Base-by-base conservation (phyloP, 2,888 invertebrate genomes). In the Himalopsyche anomala region DNA sequence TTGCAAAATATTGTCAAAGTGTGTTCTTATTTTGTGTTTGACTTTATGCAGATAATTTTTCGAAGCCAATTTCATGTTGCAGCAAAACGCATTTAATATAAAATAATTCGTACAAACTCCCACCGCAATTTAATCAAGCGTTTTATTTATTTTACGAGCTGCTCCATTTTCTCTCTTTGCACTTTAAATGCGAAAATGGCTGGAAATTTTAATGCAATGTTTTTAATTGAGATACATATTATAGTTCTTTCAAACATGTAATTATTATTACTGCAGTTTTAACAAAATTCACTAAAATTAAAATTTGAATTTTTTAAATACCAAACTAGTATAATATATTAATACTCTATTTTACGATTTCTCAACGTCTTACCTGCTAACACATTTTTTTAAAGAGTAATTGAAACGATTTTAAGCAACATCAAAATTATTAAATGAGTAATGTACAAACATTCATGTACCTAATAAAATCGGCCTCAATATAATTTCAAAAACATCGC, bases 71-170 rank as follows among this genome's bases (percentile, higher is more conserved):
- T 74, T 19, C 36, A 15, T 36, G 74, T 74, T 74, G 74, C 74
- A 74, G 36, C 38, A 74, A 74, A 74, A 74, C 36, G 38, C 74
- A 74, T 74, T 36, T 15, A 36, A 74, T 38, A 74, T 74, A 62
- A 19, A 19, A 38, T 74, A 11, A 12, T 38, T 36, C 11, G 28
- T 15, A 74, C 74, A 5, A 38, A 38, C 38, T 28, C 36, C 36
- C 28, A 36, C 74, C 74, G 36, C 28, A 36, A 36, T 74, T 74
- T 74, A 74, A 74, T 74, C 74, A 74, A 74, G 36, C 74, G 15
- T 38, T 38, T 74, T 74, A 74, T 74, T 74, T 74, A 74, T 74
- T 28, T 74, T 74, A 74, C 74, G 74, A 36, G 19, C 74, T 36
- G 36, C 15, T 74, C 2, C 12, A 74, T 74, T 74, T 36, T 36